phyloP scores from a whole-genome alignment of 1,140 invertebrate species.

The Ruditapes philippinarum region DNA sequence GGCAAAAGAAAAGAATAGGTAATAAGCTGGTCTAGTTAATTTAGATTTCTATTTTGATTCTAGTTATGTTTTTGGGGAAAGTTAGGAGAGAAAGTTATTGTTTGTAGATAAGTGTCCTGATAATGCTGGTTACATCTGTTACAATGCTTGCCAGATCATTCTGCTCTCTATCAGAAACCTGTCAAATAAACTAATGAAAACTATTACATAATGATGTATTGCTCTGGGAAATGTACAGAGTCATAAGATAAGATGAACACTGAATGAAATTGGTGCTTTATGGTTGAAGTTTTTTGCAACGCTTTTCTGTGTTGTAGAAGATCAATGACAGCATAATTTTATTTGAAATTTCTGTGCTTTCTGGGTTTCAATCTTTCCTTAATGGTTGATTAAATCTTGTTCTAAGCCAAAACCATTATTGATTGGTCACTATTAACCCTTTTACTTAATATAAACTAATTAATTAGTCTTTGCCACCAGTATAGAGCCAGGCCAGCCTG shows the following conservation, averaged over 20 bases:
- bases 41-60: slow-evolving; percentile 12
- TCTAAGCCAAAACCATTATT: too few relatives aligned
- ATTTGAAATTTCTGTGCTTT: too few relatives aligned
- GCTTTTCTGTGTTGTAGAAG: too few relatives aligned
- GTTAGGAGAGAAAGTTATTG: background rate
- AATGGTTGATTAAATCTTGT: too few relatives aligned
- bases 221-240: background rate
- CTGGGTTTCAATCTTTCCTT: too few relatives aligned
- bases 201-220: slow-evolving; percentile 17
- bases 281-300: too few relatives aligned
- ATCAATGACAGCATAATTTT: too few relatives aligned
- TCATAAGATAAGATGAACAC: background rate
- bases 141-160: background rate
- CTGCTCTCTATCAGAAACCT: slow-evolving; percentile 11
- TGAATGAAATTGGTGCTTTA: too few relatives aligned
- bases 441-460: too few relatives aligned
- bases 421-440: too few relatives aligned
- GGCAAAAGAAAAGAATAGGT: slow-evolving; percentile 2
- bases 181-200: slow-evolving; percentile 11
- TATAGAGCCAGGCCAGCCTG: too few relatives aligned
- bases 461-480: too few relatives aligned
- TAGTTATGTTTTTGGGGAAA: background rate
- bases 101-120: slow-evolving; percentile 4
- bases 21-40: background rate
- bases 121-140: slow-evolving; percentile 5